Conservation (phyloP, 2,888 invertebrate genomes). For the Tribolium freemani region DNA sequence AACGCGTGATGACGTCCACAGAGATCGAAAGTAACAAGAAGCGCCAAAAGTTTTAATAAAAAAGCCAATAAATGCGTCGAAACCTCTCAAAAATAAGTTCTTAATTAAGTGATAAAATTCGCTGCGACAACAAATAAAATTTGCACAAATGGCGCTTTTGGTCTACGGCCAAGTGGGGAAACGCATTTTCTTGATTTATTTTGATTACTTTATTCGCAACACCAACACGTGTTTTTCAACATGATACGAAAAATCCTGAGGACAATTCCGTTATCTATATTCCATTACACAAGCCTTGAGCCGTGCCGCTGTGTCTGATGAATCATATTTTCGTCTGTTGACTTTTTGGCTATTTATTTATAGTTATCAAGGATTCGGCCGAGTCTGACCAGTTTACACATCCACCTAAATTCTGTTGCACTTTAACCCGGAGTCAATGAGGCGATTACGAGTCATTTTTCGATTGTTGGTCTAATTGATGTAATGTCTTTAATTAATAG, state of each 20-base stretch:
- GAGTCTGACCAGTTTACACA: background rate
- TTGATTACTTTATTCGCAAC: no score
- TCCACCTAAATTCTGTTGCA: background rate
- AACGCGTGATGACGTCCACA: no score
- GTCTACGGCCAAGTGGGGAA: background rate
- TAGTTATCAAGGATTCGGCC: background rate
- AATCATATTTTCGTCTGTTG: constrained; percentile 4
- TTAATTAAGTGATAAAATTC: no score
- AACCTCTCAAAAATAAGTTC: no score
- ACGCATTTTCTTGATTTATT: background rate
- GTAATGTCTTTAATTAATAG: constrained; percentile 21
- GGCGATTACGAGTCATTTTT: background rate
- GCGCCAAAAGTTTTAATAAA: no score
- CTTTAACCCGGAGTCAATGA: background rate
- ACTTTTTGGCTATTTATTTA: constrained; percentile 3
- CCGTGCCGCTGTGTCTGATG: background rate
- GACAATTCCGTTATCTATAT: background rate
- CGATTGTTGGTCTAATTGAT: constrained; percentile 10
- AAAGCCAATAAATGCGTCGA: no score
- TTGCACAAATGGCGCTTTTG: background rate
- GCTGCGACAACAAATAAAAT: background rate
- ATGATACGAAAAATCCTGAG: background rate
- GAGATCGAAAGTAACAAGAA: no score
- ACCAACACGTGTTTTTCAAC: no score
- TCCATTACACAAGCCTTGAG: background rate